Evolutionary conservation across 2,797 vertebrate genomes (phyloP).

Genomic region (Hoplostethus mediterraneus): DNA sequence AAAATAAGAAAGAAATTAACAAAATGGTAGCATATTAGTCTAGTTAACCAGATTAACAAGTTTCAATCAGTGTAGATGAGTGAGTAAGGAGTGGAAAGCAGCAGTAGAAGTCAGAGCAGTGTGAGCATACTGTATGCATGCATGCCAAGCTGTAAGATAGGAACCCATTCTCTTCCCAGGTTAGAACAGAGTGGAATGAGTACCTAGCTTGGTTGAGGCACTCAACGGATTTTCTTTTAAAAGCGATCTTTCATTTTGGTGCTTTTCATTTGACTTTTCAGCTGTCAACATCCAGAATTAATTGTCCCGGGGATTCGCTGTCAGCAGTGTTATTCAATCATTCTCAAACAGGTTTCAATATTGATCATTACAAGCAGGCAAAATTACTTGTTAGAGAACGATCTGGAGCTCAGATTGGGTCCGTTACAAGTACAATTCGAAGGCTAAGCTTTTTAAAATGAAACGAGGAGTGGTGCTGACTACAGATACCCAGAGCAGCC

Average conservation of each 20-base stretch:
- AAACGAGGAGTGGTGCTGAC: not conserved
- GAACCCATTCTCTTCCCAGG: slow-evolving; percentile 13
- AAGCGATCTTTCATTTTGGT: not conserved
- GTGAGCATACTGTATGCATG: slow-evolving; percentile 6
- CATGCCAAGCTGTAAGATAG: slow-evolving; percentile 39
- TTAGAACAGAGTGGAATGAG: not conserved
- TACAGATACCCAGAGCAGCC: not conserved
- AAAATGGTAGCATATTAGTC: not conserved
- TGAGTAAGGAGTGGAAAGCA: slow-evolving; percentile 24
- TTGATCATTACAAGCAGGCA: too few relatives aligned
- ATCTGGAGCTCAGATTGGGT: too few relatives aligned
- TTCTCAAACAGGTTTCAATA: too few relatives aligned
- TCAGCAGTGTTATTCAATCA: too few relatives aligned
- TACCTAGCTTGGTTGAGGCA: slow-evolving; percentile 2
- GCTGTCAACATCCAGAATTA: too few relatives aligned
- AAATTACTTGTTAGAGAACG: too few relatives aligned
- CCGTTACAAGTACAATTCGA: too few relatives aligned
- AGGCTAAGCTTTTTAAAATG: too few relatives aligned
- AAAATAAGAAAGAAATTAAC: too few relatives aligned
- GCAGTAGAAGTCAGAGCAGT: slow-evolving; percentile 22
- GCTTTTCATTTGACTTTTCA: not conserved
- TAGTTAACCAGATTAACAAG: not conserved
- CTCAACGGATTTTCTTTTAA: not conserved
- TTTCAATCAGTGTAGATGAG: slow-evolving; percentile 15
- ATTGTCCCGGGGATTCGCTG: too few relatives aligned